A percentile compares a stretch with the other conserved stretches of the same genome.
Conservation (phyloP, 2,113 vertebrate species). For the Oreamnos americanus region DNA sequence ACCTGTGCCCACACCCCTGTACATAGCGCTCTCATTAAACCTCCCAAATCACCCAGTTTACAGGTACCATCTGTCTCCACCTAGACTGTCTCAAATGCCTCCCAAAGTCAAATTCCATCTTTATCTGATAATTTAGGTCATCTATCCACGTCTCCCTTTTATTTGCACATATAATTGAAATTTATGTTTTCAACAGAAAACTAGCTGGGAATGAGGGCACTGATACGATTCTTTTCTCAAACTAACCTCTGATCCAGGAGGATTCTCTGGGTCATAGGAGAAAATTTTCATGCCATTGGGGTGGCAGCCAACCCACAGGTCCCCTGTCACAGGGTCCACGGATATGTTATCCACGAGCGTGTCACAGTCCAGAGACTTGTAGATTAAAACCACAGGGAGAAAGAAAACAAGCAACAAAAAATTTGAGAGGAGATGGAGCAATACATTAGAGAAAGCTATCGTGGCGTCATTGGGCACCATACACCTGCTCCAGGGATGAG, state of each 20-base stretch:
- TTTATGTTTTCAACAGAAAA: neutral
- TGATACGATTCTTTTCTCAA: neutral
- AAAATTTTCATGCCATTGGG: slow-evolving; percentile 84
- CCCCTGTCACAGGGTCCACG: slow-evolving; percentile 88
- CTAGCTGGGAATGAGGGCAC: neutral
- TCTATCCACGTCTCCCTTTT: neutral
- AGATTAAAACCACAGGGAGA: neutral
- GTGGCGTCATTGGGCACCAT: too few relatives aligned
- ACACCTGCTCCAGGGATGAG: neutral
- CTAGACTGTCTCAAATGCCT: neutral
- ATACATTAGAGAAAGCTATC: neutral
- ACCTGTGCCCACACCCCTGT: neutral
- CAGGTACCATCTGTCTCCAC: neutral
- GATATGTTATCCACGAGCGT: slow-evolving; percentile 90
- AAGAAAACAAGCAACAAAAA: neutral
- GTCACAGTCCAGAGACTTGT: slow-evolving; percentile 82
- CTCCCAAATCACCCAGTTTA: neutral
- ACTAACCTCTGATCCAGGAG: slow-evolving; percentile 92
- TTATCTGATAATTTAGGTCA: neutral
- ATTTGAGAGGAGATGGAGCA: neutral
- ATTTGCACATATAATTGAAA: neutral
- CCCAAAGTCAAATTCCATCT: neutral
- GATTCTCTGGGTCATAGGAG: slow-evolving; percentile 74
- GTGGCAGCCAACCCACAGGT: slow-evolving; percentile 93
- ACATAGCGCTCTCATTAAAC: neutral